Conservation (phyloP, 2,888 invertebrate species). For the Coleophora deauratella region DNA sequence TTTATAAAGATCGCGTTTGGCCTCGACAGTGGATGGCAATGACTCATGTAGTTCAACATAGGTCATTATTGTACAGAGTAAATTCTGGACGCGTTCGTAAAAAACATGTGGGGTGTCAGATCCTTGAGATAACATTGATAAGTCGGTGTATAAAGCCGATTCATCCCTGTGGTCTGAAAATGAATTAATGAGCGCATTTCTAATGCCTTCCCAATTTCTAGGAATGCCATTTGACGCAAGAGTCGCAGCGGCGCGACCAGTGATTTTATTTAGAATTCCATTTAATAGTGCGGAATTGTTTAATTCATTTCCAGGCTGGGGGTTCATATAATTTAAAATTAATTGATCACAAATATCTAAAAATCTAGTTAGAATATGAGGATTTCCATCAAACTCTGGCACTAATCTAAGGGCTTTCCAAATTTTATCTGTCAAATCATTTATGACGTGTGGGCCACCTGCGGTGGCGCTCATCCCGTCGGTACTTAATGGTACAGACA, state of each 20-base stretch:
- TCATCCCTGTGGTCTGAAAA: constrained; percentile 1
- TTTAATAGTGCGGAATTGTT: constrained; percentile 2
- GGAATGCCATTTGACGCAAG: background rate
- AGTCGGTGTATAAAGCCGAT: constrained; percentile 2
- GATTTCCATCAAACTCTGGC: constrained; percentile 16
- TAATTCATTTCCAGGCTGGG: background rate
- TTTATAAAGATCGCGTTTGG: background rate
- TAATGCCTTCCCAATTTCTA: background rate
- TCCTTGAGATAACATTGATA: constrained; percentile 7
- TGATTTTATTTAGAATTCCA: constrained; percentile 19
- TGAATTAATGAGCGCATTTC: constrained; percentile 7
- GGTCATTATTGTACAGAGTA: constrained; percentile 1
- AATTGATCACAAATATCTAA: constrained; percentile 14
- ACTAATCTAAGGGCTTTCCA: constrained; percentile 10
- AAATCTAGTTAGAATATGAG: constrained; percentile 11
- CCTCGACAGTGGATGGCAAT: background rate
- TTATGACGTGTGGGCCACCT: too few relatives aligned
- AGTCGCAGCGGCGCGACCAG: constrained; percentile 13
- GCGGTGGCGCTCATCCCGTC: too few relatives aligned
- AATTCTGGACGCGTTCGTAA: background rate
- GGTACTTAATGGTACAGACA: too few relatives aligned
- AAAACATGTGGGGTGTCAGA: constrained; percentile 11
- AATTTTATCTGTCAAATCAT: constrained; percentile 3
- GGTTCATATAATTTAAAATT: background rate
- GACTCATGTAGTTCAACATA: background rate